Evolutionary conservation across 2,113 vertebrate genomes (phyloP), one percentile per base, ranked within the genome.

Genomic region (Rousettus leschenaultii): DNA sequence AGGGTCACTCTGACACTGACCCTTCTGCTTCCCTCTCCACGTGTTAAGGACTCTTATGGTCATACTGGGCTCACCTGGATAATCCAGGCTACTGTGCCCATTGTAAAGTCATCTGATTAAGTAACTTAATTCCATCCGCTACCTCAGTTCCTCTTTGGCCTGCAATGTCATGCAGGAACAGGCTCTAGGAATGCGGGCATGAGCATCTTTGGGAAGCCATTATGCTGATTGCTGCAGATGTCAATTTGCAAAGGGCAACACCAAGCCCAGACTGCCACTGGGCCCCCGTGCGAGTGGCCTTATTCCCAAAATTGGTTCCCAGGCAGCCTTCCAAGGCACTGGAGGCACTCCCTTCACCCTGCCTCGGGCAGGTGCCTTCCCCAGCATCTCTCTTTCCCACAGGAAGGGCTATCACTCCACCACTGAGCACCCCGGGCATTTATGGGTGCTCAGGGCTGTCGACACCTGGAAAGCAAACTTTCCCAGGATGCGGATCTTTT

Each of bases 281-380:
- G 77, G 22, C 24, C 21, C 10, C 13, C 28, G 7, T 16, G 79
- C 51, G 4, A 24, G 30, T 40, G 53, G 18, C 9, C 57, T 86
- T 30, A 7, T 53, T 53, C 40, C 12, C 43, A 40, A 51, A n/a
- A 15, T 18, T 21, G 51, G 2, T 45, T 78, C 66, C 61, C 21
- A 33, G 14, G 30, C 19, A 73, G 48, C 5, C 51, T 96, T 89
- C 40, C 43, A 21, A 73, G 33, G 24, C 55, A 28, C 21, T 19
- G 38, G 43, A 48, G 74, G 1, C 1, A 4, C 2, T 13, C 7
- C 40, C 33, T 15, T 68, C 0, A 6, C 48, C 82, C 40, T 66
- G 28, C 4, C 15, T 14, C 0, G 1, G 61, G 57, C 22, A 43
- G 33, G 33, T n/a, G 21, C 16, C n/a, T 68, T 80, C 48, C 24